Base-by-base conservation (phyloP, 2,113 vertebrate genomes). In the Gymnogyps californianus region DNA sequence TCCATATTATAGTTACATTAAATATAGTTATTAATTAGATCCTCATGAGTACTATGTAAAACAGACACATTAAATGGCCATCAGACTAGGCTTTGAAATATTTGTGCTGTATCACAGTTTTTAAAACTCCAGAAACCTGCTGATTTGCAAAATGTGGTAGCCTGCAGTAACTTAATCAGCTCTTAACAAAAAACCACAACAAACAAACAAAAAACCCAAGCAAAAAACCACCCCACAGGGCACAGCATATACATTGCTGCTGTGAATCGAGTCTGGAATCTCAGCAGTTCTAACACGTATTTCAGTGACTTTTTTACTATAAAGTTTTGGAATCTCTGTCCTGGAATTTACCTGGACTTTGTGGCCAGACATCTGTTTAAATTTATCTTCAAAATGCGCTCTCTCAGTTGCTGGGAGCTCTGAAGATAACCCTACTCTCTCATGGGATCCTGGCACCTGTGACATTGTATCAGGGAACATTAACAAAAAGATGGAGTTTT, bases 341-440 rank as follows among this genome's bases (percentile, higher is more conserved):
- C 95, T 95, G 87, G 93, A 66, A 89, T 88, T 98, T 98, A 99
- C 99, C 99, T 99, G 99, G 80, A 99, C 98, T 96, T 99, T 98
- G 93, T 99, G 98, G 96, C 99, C 99, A 87, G 99, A 99, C 98
- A 98, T 98, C 96, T 99, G 98, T 97, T 98, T 99, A 96, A 99
- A 96, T 14, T 99, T 97, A 95, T 99, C 99, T 95, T 99, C 98
- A 97, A 99, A 99, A 95, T 98, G 96, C 29, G 96, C 98, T 87
- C 98, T 98, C 88, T 98, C 97, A 91, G 96, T 93, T 95, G 96
- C 96, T 71, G 99, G 98, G 91, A 99, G 98, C 93, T 99, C 98
- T 51, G 99, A 98, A 51, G 99, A 98, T 86, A 99, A 97, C 92
- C 99, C 99, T 61, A 99, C 98, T 13, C 99, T 99, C 38, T 99